Evolutionary conservation across 1,140 invertebrate genomes (phyloP).

Genomic region (Diuraphis noxia): DNA sequence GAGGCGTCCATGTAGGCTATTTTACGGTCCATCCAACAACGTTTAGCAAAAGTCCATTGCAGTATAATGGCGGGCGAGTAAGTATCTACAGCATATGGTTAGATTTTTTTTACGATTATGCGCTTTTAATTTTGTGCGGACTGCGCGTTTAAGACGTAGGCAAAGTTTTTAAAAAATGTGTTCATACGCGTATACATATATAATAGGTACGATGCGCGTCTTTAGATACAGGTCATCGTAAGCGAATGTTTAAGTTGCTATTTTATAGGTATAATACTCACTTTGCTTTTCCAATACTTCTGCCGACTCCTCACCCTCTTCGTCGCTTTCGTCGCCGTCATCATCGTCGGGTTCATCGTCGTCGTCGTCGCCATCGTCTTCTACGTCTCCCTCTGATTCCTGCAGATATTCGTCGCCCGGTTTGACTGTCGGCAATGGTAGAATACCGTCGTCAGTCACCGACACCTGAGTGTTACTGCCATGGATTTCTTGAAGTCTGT

Average conservation of each 20-base stretch:
- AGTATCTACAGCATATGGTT: neutral
- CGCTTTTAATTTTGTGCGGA: neutral
- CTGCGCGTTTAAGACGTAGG: too few species aligned
- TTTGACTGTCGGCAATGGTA: neutral
- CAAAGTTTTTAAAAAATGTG: neutral
- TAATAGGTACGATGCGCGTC: neutral
- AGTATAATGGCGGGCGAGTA: neutral
- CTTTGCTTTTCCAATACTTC: slow-evolving; percentile 43
- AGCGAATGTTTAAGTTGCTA: neutral
- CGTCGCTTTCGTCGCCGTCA: slow-evolving; percentile 16
- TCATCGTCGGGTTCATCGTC: neutral
- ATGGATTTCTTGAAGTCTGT: slow-evolving; percentile 7
- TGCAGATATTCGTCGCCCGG: slow-evolving; percentile 10
- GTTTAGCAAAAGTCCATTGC: neutral
- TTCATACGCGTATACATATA: neutral
- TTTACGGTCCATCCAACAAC: neutral
- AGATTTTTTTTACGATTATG: neutral
- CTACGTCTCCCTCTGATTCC: slow-evolving; percentile 3
- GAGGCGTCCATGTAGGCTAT: neutral
- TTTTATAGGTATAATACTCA: slow-evolving; percentile 2
- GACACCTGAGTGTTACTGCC: neutral
- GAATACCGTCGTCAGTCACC: neutral
- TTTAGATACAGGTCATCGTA: neutral
- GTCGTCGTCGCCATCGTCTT: neutral
- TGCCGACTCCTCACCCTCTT: slow-evolving; percentile 22